Conservation (phyloP, 2,113 vertebrate species). For the Emydocephalus ijimae region DNA sequence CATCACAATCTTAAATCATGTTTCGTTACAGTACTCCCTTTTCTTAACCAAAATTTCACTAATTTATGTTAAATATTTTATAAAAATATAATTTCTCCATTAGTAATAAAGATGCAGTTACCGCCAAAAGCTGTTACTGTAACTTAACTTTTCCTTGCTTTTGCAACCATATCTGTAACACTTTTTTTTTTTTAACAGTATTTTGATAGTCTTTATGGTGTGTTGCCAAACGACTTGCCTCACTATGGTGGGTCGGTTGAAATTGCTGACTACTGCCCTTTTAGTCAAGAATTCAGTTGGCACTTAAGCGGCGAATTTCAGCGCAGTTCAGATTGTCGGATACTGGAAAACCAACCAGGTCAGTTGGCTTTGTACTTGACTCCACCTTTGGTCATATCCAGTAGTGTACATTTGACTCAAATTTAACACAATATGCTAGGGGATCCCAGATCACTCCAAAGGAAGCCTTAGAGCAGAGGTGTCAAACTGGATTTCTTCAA, state of each 20-base stretch:
- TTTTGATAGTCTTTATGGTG: constrained; percentile 84
- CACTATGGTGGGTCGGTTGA: constrained; percentile 93
- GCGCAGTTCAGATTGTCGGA: constrained; percentile 90
- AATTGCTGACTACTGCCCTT: constrained; percentile 96
- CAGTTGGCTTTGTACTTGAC: constrained; percentile 37
- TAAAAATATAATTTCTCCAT: constrained; percentile 4
- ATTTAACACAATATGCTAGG: not conserved
- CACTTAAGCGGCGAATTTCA: constrained; percentile 93
- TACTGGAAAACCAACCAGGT: constrained; percentile 92
- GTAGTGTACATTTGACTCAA: not conserved
- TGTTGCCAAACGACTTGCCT: constrained; percentile 76
- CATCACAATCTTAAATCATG: too few species aligned
- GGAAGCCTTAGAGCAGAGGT: not conserved
- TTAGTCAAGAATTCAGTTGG: constrained; percentile 98
- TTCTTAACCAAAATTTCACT: too few species aligned
- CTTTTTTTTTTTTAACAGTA: constrained; percentile 73
- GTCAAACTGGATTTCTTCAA: too few species aligned
- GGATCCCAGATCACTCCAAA: not conserved
- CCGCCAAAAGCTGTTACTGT: not conserved
- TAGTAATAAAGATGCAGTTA: not conserved
- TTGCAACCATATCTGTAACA: constrained; percentile 8
- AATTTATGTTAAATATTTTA: too few species aligned
- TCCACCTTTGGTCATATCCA: not conserved
- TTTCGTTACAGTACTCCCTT: too few species aligned
- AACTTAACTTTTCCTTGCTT: not conserved